Evolutionary conservation across 1,140 invertebrate genomes (phyloP), one percentile per base, ranked within the genome.

Genomic region (Brachionus koreanus): DNA sequence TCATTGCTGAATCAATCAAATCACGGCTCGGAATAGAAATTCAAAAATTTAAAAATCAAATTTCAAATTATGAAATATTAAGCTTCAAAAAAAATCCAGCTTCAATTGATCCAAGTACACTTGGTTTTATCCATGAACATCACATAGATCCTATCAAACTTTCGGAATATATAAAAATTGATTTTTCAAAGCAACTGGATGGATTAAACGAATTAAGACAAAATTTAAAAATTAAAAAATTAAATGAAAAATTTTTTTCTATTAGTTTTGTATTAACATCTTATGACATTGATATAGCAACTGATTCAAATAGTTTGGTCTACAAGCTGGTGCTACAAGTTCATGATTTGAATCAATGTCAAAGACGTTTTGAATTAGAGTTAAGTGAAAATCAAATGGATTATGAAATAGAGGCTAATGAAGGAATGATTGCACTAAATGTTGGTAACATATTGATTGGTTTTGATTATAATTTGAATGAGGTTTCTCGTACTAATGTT

Each of bases 41-140:
- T 35, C 65, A 69, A 69, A 69, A 69, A 39, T 69, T 69, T 23
- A 69, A 69, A 39, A 69, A 42, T 39, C 10, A 9, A 69, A 69
- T 69, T 69, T 69, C 65, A 69, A 69, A 39, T 69, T 69, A 42
- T 69, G 35, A 69, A 69, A 37, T 69, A 16, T 69, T 69, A 19
- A 19, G 37, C n/a, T 69, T 69, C 16, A 37, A 39, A 39, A 39
- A 69, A 69, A 69, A 69, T 16, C 65, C 65, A 35, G 13, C 3
- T 37, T 35, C 29, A 5, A 16, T 69, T 37, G 37, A 69, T 39
- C 37, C 65, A 0, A 6, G 16, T 12, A 69, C 16, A 9, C 19
- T 69, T 4, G 65, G 65, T 16, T 19, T 19, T 19, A 69, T 69
- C 5, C 39, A 69, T 9, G 65, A 69, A 69, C 65, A 69, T 16